Base-by-base conservation (phyloP, 53 echinoderm and acorn worm genomes). In the Crossaster papposus region DNA sequence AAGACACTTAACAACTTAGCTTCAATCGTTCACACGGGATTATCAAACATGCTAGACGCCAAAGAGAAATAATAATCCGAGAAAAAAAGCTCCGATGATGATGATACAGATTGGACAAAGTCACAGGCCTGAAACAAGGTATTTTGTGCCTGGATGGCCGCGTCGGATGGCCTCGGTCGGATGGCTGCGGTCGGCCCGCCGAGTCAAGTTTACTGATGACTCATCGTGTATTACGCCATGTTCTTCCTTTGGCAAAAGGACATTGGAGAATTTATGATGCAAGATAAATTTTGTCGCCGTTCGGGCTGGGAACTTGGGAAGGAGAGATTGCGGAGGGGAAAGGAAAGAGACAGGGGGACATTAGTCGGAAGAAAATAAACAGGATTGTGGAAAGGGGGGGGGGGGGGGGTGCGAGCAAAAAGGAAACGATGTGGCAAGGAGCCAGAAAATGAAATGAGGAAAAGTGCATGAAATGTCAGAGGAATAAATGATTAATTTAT, bases 141-240 rank as follows among this genome's bases (percentile, higher is more conserved):
- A 77, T 75, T 72, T 63, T 29, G 30, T 23, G 62, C 63, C 35
- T 18, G 63, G 72, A 53, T 24, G 26, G n/a, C 22, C 4, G n/a
- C n/a, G n/a, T n/a, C n/a, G n/a, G n/a, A n/a, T n/a, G n/a, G n/a
- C n/a, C n/a, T n/a, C n/a, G n/a, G n/a, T n/a, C n/a, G n/a, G n/a
- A n/a, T n/a, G n/a, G n/a, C n/a, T n/a, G n/a, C n/a, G 58, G 78
- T 32, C 31, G 80, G 14, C 36, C 36, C 70, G 55, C 58, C 87
- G 65, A 87, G 77, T 87, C 87, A 87, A 87, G 76, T 87, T 63
- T 55, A 62, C 58, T 64, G 64, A 87, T 87, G 87, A 87, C 87
- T 87, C 87, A 87, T 87, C 87, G 14, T 24, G 24, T 62, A 34
- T 50, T 35, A 34, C 51, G 62, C 26, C 44, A 44, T 72, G 73